Percentiles rank a stretch among this genome's conserved stretches.
Evolutionary conservation across 2,797 vertebrate genomes (phyloP).

Genomic region (Apogon talboti): DNA sequence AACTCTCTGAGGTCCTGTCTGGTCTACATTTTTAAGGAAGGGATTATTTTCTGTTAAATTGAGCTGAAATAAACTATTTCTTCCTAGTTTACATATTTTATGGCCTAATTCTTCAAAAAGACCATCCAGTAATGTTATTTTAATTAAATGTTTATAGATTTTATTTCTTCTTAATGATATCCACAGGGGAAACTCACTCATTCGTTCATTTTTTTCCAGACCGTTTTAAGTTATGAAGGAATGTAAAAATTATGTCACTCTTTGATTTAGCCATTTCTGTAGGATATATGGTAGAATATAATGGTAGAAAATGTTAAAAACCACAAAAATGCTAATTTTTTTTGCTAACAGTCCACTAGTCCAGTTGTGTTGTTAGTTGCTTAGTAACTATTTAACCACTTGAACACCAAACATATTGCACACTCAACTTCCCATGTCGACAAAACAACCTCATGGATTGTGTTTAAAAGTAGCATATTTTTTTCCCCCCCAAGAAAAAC

Average conservation of each 20-base stretch:
- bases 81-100: constrained; percentile 4
- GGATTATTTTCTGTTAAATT: constrained; percentile 16
- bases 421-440: constrained; percentile 22
- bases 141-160: constrained; percentile 1
- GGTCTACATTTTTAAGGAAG: constrained; percentile 20
- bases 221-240: no score
- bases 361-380: constrained; percentile 26
- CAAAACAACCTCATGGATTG: constrained; percentile 23
- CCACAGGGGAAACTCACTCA: no score
- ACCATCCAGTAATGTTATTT: background rate
- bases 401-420: constrained; percentile 6
- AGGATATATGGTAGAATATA: no score
- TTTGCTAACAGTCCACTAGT: constrained; percentile 15
- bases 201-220: no score
- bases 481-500: constrained; percentile 34
- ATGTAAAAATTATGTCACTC: no score
- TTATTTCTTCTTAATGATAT: no score
- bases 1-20: constrained; percentile 31
- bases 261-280: no score
- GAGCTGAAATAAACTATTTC: constrained; percentile 6
- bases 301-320: constrained; percentile 2
- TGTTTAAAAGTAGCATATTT: constrained; percentile 37
- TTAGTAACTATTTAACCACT: constrained; percentile 30
- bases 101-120: constrained; percentile 13
- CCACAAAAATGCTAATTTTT: constrained; percentile 11